Evolutionary conservation across 1,140 invertebrate species (phyloP).

Genomic region (Lanistes nyassanus): DNA sequence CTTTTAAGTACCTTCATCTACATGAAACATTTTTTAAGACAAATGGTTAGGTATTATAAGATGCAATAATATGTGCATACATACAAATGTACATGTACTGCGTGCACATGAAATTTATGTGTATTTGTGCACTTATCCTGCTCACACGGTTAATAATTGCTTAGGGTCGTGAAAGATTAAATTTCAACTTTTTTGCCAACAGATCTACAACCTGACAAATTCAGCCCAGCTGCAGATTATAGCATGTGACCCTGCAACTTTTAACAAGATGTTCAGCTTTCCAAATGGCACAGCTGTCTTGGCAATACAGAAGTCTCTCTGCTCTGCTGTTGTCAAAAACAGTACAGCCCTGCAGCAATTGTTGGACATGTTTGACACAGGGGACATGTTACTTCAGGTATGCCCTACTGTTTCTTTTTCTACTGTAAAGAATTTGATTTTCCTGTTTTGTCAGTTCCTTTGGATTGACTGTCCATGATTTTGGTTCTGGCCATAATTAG

Average conservation of each 20-base stretch:
- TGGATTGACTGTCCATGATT: neutral
- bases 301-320: conserved; percentile 35
- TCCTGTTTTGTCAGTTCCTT: neutral
- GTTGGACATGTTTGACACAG: conserved; percentile 38
- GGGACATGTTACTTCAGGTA: conserved; percentile 31
- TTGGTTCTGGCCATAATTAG: too few relatives aligned
- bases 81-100: neutral
- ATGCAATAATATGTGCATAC: neutral
- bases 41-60: too few relatives aligned
- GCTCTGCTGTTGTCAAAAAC: conserved; percentile 29
- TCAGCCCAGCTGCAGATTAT: conserved; percentile 29
- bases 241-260: conserved; percentile 27
- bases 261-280: conserved; percentile 38
- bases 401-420: neutral
- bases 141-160: neutral
- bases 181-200: neutral
- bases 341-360: conserved; percentile 31
- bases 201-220: conserved; percentile 39
- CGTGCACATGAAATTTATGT: neutral
- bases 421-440: neutral
- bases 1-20: too few relatives aligned
- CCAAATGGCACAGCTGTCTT: conserved; percentile 28
- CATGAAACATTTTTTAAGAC: too few relatives aligned
- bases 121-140: neutral
- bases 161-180: too few relatives aligned